Base-by-base conservation (phyloP, 1,140 invertebrate genomes). In the Ceratosolen solmsi region DNA sequence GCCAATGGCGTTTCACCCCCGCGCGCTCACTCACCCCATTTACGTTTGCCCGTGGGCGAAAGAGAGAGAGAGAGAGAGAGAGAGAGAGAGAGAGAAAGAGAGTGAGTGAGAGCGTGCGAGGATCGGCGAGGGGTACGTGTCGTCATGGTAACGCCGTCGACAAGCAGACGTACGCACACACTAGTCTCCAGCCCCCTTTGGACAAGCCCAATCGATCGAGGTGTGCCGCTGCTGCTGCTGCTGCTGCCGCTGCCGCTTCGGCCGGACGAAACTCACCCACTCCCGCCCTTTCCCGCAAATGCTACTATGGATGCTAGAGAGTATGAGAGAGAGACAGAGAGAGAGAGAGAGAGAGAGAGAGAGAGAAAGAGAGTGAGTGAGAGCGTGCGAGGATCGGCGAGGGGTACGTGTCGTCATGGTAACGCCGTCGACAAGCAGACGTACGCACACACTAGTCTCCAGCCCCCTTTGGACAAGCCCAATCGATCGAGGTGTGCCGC, bases 141-240 rank as follows among this genome's bases (percentile, higher is more conserved):
- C 86, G 84, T 88, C 87, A 92, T 90, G 87, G 89, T 86, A 90
- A 91, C 91, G 30, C 46, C 58, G 46, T 46, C 80, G 80, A 51
- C 36, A 38, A 41, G 51, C 70, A 70, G 41, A 79, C 51, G 36
- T 79, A 71, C 46, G 81, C 87, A 87, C 85, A 79, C 72, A 82
- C 41, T 54, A 63, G 27, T 74, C 36, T 85, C 86, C 88, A 87
- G 86, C 87, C 89, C 89, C 88, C 89, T 88, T 89, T 90, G 90
- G 89, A 90, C 91, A 90, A 92, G 89, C 91, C 91, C 91, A 92
- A 92, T 92, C 91, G 91, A 92, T 92, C 91, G 91, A 92, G 91
- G 91, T 92, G 87, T 89, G 73, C 76, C 89, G 90, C 88, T 86
- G 86, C 90, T 89, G 90, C 70, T 11, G 54, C 79, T 51, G 56